Evolutionary conservation across 2,888 invertebrate genomes (phyloP), one percentile per base, ranked within the genome.

Genomic region (Orgyia antiqua): DNA sequence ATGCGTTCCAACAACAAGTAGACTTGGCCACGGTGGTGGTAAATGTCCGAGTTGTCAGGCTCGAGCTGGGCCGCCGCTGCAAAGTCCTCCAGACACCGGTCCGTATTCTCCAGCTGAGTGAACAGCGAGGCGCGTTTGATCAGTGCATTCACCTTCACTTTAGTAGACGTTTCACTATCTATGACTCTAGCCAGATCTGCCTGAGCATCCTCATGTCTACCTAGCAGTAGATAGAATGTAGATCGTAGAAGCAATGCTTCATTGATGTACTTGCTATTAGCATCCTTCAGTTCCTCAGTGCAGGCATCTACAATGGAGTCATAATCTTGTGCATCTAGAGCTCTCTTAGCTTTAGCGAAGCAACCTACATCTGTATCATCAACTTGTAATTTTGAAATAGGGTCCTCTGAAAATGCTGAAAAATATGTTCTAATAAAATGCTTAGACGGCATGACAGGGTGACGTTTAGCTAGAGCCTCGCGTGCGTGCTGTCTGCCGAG

Each of bases 1-100:
- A 95, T 88, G 49, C 92, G 91, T 34, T 96, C 96, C 59, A 95
- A 77, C 27, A 97, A 76, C 42, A 98, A 83, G 64, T 94, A 90
- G 5, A 97, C 93, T 90, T 98, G 91, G 29, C 97, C 98, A 42
- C 97, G 88, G 63, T 98, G 97, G 69, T 97, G 96, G 72, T 94
- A 98, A 30, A 98, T 91, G 69, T 98, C 98, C 11, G 94, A 90
- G 69, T 94, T 95, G 17, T 92, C 87, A 0, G 95, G 90, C 54
- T 95, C 94, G 27, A 96, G 67, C 54, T 90, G 83, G 23, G 92
- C 90, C 17, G 97, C 98, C 46, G 71, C 78, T 9, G 90, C 89
- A 74, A 97, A 97, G 70, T 95, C 95, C 31, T 88, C 89, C 48
- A 96, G 83, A 47, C 94, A 94, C 40, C 90, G 89, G 20, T 91